Percentiles rank a stretch among this genome's conserved stretches.
These are phyloP conservation scores for Congeria kusceri DNA, from an alignment of 2,888 invertebrate genomes.

Conservation along the genomic window DNA sequence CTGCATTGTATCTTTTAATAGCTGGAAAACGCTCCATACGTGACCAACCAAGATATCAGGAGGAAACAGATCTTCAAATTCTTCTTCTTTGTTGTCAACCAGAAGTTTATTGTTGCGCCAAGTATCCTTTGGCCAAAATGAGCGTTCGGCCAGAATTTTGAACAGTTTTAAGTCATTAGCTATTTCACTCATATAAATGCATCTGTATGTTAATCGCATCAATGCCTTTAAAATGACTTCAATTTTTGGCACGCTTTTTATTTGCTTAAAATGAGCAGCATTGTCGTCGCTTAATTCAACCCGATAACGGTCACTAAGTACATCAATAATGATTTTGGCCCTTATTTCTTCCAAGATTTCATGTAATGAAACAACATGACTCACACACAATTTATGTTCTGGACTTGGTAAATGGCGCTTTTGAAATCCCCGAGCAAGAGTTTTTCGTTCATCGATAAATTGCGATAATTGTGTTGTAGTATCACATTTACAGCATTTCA, in stretches of 20 bases:
- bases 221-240: conserved; percentile 43
- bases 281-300: conserved; percentile 33
- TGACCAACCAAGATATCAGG: conserved; percentile 29
- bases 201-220: conserved; percentile 64
- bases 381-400: conserved; percentile 53
- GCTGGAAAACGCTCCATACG: conserved; percentile 17
- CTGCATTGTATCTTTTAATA: conserved; percentile 20
- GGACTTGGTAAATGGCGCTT: conserved; percentile 57
- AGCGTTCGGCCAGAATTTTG: conserved; percentile 49
- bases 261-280: conserved; percentile 21
- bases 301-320: conserved; percentile 51
- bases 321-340: conserved; percentile 57
- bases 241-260: conserved; percentile 23
- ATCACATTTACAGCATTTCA: conserved; percentile 62
- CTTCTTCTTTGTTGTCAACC: conserved; percentile 20
- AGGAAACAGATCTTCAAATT: conserved; percentile 42
- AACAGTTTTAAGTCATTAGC: conserved; percentile 33
- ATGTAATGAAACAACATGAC: conserved; percentile 62
- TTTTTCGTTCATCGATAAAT: conserved; percentile 54
- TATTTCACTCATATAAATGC: conserved; percentile 45
- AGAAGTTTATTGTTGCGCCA: conserved; percentile 21
- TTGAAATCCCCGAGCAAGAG: conserved; percentile 41
- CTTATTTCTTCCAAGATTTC: conserved; percentile 60
- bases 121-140: conserved; percentile 59
- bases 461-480: conserved; percentile 48